These are phyloP conservation scores for Coremacera marginata DNA, from an alignment of 2,888 invertebrate genomes.

Conservation along the genomic window DNA sequence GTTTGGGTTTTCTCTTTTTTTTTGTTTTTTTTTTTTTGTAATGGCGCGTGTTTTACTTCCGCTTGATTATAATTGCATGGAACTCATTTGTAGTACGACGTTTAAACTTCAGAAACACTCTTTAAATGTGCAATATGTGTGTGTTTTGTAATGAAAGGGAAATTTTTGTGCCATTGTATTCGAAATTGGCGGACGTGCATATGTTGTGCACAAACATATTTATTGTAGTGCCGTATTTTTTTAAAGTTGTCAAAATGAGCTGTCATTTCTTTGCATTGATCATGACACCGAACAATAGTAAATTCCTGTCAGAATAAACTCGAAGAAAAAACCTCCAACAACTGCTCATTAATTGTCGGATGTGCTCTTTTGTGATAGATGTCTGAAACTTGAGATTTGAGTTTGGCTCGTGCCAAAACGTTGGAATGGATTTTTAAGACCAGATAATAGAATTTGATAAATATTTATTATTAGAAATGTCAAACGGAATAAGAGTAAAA, in stretches of 20 bases:
- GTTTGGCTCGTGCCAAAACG: slow-evolving; percentile 24
- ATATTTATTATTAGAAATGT: too few relatives aligned
- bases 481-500: too few relatives aligned
- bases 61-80: slow-evolving; percentile 64
- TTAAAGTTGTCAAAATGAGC: slow-evolving; percentile 18
- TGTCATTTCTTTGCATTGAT: slow-evolving; percentile 12
- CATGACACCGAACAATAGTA: background rate
- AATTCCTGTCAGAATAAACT: background rate
- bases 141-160: slow-evolving; percentile 60
- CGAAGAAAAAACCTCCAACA: slow-evolving; percentile 30
- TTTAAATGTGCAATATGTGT: slow-evolving; percentile 53
- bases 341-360: slow-evolving; percentile 61
- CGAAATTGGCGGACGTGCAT: slow-evolving; percentile 52
- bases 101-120: slow-evolving; percentile 46
- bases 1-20: slow-evolving; percentile 40
- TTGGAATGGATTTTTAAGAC: too few relatives aligned
- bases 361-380: slow-evolving; percentile 49
- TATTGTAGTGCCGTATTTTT: background rate
- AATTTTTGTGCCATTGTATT: slow-evolving; percentile 51
- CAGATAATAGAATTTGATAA: too few relatives aligned
- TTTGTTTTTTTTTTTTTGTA: slow-evolving; percentile 12
- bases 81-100: background rate
- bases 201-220: slow-evolving; percentile 47
- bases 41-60: slow-evolving; percentile 70
- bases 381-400: slow-evolving; percentile 5